Evolutionary conservation across 64 coral and sea anemone genomes (phyloP).

Genomic region (Anthopleura sola): DNA sequence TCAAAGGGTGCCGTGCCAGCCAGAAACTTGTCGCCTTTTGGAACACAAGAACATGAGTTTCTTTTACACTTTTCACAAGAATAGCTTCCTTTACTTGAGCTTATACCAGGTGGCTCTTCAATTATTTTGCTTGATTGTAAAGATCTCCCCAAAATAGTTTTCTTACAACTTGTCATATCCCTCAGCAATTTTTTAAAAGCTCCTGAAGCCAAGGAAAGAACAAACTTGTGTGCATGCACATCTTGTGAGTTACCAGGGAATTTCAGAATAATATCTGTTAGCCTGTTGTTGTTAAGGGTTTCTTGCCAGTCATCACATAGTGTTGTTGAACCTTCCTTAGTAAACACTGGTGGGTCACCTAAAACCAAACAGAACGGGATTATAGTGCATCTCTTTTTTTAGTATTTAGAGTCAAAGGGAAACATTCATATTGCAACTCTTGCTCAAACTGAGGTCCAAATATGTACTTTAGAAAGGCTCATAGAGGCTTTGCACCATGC

Average conservation of each 20-base stretch:
- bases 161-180: not conserved
- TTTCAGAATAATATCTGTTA: not conserved
- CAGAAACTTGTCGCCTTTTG: not conserved
- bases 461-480: no score
- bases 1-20: not conserved
- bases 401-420: no score
- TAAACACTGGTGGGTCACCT: slow-evolving; percentile 1
- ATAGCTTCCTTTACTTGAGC: not conserved
- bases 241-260: not conserved
- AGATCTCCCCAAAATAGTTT: not conserved
- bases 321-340: not conserved
- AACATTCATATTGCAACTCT: no score
- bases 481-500: no score
- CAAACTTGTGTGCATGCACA: slow-evolving; percentile 8
- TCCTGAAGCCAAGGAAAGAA: not conserved
- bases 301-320: not conserved
- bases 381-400: no score
- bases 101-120: not conserved
- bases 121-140: not conserved
- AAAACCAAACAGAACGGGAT: not conserved
- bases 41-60: not conserved
- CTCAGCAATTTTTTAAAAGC: not conserved
- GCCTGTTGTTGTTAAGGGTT: not conserved
- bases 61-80: not conserved
- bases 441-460: no score